Base-by-base conservation (phyloP, 2,113 vertebrate genomes). In the Melanotaenia duboulayi region DNA sequence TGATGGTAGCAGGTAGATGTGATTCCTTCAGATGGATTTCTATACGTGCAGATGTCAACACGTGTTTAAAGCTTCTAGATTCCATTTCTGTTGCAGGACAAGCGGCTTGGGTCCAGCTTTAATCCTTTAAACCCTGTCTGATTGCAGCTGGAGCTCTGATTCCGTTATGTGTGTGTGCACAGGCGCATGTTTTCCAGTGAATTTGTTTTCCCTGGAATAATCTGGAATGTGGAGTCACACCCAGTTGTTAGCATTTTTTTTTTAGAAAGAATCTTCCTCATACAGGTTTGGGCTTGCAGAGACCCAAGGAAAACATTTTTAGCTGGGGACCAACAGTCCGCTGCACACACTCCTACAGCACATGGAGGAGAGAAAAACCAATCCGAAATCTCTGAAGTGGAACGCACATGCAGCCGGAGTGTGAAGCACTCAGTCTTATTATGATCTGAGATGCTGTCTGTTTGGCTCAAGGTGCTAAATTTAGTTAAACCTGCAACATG, bases 101-200 rank as follows among this genome's bases (percentile, higher is more conserved):
- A 44, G 2, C 11, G 23, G 28, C 28, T 28, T 28, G n/a, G n/a
- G n/a, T n/a, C n/a, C n/a, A n/a, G n/a, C 28, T 6, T 51, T 81
- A 77, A 72, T 78, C 63, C 48, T 9, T 70, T 16, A 74, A 66
- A 82, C 44, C 14, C 50, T 54, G 22, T 16, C 65, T 60, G 49
- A 63, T n/a, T 28, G 37, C 23, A 37, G 7, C 0, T 28, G 4
- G 20, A 28, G 23, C 0, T 28, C 28, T 28, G 28, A 28, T 28
- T 28, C 7, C 11, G 22, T 1, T 51, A 14, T 12, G 11, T 17
- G 25, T 54, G 22, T 24, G 11, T 0, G 24, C 12, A n/a, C 40
- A 48, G 9, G 37, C 17, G 10, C 17, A 20, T 48, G 7, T 24
- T 50, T 50, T 49, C 51, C 46, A 46, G 9, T 58, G 11, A 55